Evolutionary conservation across 2,888 invertebrate genomes (phyloP).

Genomic region (Melitaea athalia): DNA sequence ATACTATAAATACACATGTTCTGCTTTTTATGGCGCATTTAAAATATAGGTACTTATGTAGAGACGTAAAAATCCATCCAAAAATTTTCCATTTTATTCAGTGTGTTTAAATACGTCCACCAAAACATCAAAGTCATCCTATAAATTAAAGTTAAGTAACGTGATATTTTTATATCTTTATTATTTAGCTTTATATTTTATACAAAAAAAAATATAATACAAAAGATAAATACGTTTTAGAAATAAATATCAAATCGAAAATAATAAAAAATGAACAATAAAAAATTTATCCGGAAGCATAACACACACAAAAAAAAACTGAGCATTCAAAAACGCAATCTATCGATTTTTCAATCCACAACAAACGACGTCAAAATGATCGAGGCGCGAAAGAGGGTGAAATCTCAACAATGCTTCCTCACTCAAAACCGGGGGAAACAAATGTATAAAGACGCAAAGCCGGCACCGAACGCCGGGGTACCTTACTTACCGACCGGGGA

Average conservation of each 20-base stretch:
- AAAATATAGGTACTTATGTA: too few species aligned
- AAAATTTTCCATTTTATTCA: too few species aligned
- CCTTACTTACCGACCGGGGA: constrained; percentile 65
- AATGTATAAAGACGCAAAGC: constrained; percentile 71
- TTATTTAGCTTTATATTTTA: too few species aligned
- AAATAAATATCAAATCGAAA: background rate
- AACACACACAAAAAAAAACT: background rate
- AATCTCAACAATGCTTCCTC: constrained; percentile 53
- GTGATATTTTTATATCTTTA: too few species aligned
- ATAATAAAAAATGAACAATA: background rate
- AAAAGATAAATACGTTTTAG: too few species aligned
- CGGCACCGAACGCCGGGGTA: constrained; percentile 66
- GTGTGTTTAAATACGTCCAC: too few species aligned
- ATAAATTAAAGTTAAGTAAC: too few species aligned
- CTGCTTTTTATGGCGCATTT: too few species aligned
- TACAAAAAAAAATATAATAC: too few species aligned
- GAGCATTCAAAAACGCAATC: constrained; percentile 3
- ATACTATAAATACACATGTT: too few species aligned
- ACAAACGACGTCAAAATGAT: constrained; percentile 32
- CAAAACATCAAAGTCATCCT: too few species aligned
- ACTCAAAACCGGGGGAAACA: constrained; percentile 53
- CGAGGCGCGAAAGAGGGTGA: constrained; percentile 37
- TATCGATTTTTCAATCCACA: constrained; percentile 16
- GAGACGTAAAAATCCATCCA: too few species aligned
- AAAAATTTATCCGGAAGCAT: background rate